These are phyloP conservation scores for Lasioglossum marginatum DNA, from an alignment of 2,888 invertebrate genomes.

Conservation along the genomic window DNA sequence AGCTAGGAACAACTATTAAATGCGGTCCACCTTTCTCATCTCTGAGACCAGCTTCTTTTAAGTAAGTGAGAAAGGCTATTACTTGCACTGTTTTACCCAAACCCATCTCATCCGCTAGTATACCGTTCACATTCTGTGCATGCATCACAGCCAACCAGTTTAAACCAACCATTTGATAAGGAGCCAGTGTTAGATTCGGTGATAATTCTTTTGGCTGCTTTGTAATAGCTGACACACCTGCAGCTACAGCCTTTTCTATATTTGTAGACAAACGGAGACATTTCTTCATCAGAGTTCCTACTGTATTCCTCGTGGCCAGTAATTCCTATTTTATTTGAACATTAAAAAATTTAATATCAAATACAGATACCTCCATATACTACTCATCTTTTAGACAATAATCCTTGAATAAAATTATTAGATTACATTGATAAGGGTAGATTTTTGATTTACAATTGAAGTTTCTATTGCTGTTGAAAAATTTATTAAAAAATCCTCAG, in stretches of 20 bases:
- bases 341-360: constrained; percentile 17
- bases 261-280: constrained; percentile 93
- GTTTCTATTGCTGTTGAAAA: neutral
- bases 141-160: constrained; percentile 97
- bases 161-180: constrained; percentile 95
- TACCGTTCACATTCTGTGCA: constrained; percentile 95
- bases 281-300: constrained; percentile 92
- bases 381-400: neutral
- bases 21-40: constrained; percentile 89
- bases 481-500: neutral
- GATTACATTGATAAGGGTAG: neutral
- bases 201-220: constrained; percentile 91
- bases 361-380: neutral
- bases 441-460: neutral
- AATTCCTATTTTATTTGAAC: constrained; percentile 79
- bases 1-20: constrained; percentile 97
- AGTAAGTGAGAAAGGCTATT: constrained; percentile 95
- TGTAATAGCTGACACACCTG: constrained; percentile 89
- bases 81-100: constrained; percentile 97
- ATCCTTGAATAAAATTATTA: neutral
- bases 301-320: constrained; percentile 90
- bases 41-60: constrained; percentile 91
- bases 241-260: constrained; percentile 92
- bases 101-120: constrained; percentile 99
- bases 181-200: constrained; percentile 89